Percentiles rank a stretch among this genome's conserved stretches.
Evolutionary conservation across 2,888 invertebrate species (phyloP).

Genomic region (Andricus curvator): DNA sequence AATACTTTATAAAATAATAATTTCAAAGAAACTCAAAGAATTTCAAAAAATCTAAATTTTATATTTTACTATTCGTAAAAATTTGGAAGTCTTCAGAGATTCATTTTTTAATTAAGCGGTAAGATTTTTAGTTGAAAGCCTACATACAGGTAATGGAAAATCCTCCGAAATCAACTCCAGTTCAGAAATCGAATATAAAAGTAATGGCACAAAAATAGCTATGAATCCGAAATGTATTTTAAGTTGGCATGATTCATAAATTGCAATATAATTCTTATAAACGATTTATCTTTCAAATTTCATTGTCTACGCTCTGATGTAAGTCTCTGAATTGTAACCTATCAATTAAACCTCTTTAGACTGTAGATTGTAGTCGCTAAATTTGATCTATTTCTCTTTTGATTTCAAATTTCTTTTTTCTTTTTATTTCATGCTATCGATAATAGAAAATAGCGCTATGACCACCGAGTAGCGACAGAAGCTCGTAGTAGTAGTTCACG

Average conservation of each 20-base stretch:
- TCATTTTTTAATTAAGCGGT: too few species aligned
- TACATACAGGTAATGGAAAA: too few species aligned
- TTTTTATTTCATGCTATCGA: not conserved
- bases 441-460: not conserved
- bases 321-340: not conserved
- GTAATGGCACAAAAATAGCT: not conserved
- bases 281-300: not conserved
- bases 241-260: too few species aligned
- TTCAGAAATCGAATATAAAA: not conserved
- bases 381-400: not conserved
- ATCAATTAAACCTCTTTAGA: not conserved
- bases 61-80: too few species aligned
- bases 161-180: too few species aligned
- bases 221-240: too few species aligned
- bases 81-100: too few species aligned
- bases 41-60: too few species aligned
- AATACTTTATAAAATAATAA: too few species aligned
- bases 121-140: too few species aligned
- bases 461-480: not conserved
- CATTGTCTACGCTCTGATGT: not conserved
- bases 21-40: too few species aligned
- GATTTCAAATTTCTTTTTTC: not conserved
- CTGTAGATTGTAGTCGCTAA: not conserved
- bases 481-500: not conserved
- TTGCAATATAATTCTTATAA: too few species aligned